Conservation (phyloP, 2,888 invertebrate species). For the Timema podura region DNA sequence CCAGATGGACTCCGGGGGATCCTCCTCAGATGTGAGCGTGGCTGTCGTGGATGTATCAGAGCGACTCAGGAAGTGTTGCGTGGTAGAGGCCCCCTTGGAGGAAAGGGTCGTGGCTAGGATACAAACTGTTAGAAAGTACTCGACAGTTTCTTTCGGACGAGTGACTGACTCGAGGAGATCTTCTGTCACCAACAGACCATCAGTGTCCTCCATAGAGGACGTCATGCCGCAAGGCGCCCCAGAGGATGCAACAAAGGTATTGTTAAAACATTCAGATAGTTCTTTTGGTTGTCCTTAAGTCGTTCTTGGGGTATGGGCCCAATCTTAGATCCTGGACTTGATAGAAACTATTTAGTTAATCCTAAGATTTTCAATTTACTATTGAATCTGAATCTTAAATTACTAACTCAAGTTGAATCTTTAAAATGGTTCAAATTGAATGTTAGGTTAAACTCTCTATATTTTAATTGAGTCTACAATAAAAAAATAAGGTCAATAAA, state of each 20-base stretch:
- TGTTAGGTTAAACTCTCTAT: no score
- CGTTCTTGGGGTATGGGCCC: no score
- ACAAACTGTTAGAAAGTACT: slow-evolving; percentile 41
- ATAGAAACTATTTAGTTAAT: no score
- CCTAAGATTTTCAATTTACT: no score
- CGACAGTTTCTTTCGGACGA: slow-evolving; percentile 38
- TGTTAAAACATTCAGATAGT: neutral
- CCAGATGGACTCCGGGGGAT: slow-evolving; percentile 65
- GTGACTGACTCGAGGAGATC: slow-evolving; percentile 41
- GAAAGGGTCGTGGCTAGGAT: slow-evolving; percentile 30
- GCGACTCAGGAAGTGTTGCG: slow-evolving; percentile 51
- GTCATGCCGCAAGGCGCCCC: slow-evolving; percentile 21
- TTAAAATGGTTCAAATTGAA: no score
- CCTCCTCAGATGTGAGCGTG: slow-evolving; percentile 70
- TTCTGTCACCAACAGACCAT: slow-evolving; percentile 43
- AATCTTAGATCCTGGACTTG: no score
- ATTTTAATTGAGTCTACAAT: no score
- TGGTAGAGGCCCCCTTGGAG: slow-evolving; percentile 37
- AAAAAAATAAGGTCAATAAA: no score
- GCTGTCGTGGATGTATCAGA: slow-evolving; percentile 53
- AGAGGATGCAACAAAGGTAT: slow-evolving; percentile 3
- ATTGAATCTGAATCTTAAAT: no score
- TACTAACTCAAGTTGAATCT: no score
- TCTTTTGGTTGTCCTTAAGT: neutral
- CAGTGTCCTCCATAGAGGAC: slow-evolving; percentile 50